Conservation (phyloP, 1,140 invertebrate species). For the Drosophila persimilis region DNA sequence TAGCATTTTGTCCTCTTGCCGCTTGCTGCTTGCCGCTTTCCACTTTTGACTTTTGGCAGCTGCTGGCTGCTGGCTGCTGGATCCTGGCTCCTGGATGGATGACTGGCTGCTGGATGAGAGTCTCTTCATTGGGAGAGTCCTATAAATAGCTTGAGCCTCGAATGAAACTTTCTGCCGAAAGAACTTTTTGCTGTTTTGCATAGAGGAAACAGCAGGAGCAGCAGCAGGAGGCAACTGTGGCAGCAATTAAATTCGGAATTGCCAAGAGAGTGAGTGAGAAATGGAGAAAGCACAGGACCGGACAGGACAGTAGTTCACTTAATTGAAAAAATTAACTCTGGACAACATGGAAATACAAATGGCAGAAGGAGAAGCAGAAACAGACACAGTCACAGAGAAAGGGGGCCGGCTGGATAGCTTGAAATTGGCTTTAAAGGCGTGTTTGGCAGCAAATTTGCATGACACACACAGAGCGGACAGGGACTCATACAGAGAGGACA, state of each 20-base stretch:
- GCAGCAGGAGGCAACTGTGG: conserved; percentile 3
- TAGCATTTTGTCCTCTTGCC: conserved; percentile 1
- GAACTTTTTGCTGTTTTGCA: conserved; percentile 27
- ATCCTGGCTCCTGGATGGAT: conserved; percentile 9
- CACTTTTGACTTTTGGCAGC: conserved; percentile 37
- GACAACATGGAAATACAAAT: conserved; percentile 51
- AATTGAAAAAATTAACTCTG: conserved; percentile 75
- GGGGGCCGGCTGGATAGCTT: conserved; percentile 28
- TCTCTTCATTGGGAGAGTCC: conserved; percentile 19
- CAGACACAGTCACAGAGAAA: not conserved
- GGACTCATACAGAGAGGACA: conserved; percentile 10
- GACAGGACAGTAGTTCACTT: conserved; percentile 50
- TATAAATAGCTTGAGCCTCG: conserved; percentile 51
- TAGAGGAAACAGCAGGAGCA: conserved; percentile 3
- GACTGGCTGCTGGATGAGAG: not conserved
- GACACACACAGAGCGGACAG: conserved; percentile 16
- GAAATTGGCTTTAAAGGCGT: conserved; percentile 71
- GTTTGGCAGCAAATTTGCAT: conserved; percentile 64
- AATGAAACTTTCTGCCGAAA: conserved; percentile 38
- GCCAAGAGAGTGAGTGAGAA: conserved; percentile 19
- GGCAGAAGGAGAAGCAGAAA: not conserved
- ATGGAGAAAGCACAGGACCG: not conserved
- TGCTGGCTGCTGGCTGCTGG: not conserved
- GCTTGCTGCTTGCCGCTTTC: conserved; percentile 33
- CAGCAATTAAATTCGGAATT: conserved; percentile 53